phyloP scores from a whole-genome alignment of 2,113 vertebrate genomes.

The Albula glossodonta region DNA sequence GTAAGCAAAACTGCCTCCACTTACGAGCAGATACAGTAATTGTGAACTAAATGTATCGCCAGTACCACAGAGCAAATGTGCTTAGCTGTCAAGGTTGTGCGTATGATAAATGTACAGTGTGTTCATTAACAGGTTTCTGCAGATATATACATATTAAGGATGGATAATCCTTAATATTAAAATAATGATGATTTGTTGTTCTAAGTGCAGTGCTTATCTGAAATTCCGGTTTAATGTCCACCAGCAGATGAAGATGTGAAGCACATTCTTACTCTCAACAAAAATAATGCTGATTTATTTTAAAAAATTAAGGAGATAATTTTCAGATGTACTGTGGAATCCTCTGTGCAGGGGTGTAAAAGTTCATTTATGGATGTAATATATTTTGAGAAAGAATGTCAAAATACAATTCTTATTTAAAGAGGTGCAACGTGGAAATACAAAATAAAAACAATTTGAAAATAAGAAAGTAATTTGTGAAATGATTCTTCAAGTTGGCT shows the following conservation, averaged over 20 bases:
- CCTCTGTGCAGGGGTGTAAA: background rate
- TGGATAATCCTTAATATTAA: background rate
- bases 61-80: background rate
- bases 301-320: background rate
- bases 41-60: background rate
- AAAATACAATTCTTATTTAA: background rate
- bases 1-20: background rate
- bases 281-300: background rate
- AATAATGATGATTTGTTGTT: background rate
- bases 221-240: conserved; percentile 31
- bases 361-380: background rate
- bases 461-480: too few relatives aligned
- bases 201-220: background rate
- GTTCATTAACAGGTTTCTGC: background rate
- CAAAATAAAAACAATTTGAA: background rate
- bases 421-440: background rate
- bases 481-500: too few relatives aligned
- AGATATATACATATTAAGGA: background rate
- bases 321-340: too few relatives aligned
- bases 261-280: background rate
- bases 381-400: too few relatives aligned
- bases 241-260: conserved; percentile 44
- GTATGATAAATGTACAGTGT: background rate
- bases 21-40: background rate
- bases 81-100: background rate